A percentile compares a stretch with the other conserved stretches of the same genome.
These are phyloP conservation scores for Micrastur ruficollis DNA, from an alignment of 2,797 vertebrate species.

Conservation along the genomic window DNA sequence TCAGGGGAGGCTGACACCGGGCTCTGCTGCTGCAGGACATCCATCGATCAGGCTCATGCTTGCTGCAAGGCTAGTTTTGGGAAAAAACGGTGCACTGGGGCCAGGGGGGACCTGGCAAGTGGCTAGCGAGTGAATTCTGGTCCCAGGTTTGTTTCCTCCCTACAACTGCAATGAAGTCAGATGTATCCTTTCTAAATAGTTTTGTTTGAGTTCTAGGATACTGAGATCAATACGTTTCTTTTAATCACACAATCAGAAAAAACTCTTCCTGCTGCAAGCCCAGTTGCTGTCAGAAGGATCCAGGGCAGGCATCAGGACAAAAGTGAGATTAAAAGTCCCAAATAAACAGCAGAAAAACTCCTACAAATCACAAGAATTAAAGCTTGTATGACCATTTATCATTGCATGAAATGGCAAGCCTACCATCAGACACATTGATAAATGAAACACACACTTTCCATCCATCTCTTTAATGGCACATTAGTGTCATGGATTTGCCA, in stretches of 20 bases:
- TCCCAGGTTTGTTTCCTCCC: neutral
- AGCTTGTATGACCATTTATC: slow-evolving; percentile 41
- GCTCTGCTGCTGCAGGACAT: neutral
- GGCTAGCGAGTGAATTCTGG: neutral
- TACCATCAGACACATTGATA: slow-evolving; percentile 50
- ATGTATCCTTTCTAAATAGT: neutral
- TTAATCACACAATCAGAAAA: neutral
- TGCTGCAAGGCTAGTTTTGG: neutral
- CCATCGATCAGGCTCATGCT: neutral
- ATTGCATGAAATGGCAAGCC: slow-evolving; percentile 50
- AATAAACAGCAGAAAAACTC: slow-evolving; percentile 7
- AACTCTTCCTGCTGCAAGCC: neutral
- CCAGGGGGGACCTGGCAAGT: neutral
- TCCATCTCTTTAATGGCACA: slow-evolving; percentile 75
- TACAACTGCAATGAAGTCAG: neutral
- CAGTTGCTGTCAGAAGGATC: neutral
- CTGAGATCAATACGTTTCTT: neutral
- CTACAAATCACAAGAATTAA: slow-evolving; percentile 42
- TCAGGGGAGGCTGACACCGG: neutral
- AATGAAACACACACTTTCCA: slow-evolving; percentile 53
- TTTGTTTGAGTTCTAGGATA: neutral
- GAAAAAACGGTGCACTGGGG: neutral
- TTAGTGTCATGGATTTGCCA: slow-evolving; percentile 70
- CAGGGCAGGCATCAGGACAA: neutral
- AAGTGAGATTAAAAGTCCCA: neutral